phyloP scores from a whole-genome alignment of 1,140 invertebrate genomes.

The Odontomachus brunneus region DNA sequence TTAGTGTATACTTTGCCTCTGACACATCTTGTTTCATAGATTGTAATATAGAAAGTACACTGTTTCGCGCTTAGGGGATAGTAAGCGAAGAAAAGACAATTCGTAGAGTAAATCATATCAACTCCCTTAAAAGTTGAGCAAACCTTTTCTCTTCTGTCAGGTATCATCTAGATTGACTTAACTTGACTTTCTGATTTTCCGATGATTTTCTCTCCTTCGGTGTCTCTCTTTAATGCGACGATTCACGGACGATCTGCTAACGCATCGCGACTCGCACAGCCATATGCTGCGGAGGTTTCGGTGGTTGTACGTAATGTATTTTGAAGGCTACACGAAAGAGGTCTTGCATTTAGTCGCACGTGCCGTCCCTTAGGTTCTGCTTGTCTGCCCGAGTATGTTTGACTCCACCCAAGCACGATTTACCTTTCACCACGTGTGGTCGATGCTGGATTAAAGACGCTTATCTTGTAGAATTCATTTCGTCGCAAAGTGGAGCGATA shows the following conservation, averaged over 20 bases:
- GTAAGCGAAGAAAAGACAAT: constrained; percentile 8
- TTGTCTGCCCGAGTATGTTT: constrained; percentile 57
- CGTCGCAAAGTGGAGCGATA: background rate
- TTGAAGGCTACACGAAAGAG: constrained; percentile 23
- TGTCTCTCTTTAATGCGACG: constrained; percentile 53
- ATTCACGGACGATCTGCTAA: constrained; percentile 73
- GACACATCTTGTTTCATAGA: constrained; percentile 45
- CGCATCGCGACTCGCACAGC: constrained; percentile 75
- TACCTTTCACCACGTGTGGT: background rate
- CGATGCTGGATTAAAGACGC: constrained; percentile 39
- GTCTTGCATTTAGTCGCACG: constrained; percentile 56
- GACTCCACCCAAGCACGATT: constrained; percentile 57
- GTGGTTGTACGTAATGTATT: constrained; percentile 82
- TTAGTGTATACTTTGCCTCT: background rate
- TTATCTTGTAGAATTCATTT: background rate
- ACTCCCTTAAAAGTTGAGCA: background rate
- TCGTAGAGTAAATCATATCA: background rate
- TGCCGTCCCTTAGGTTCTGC: constrained; percentile 43
- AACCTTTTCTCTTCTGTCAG: background rate
- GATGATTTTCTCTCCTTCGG: constrained; percentile 67
- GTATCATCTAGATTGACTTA: constrained; percentile 5
- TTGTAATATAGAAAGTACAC: background rate
- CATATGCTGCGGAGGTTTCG: constrained; percentile 80
- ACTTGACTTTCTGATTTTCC: constrained; percentile 50
- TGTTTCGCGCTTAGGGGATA: background rate